These are phyloP conservation scores for Gasterosteus nipponicus DNA, from an alignment of 2,113 vertebrate genomes.

Conservation along the genomic window DNA sequence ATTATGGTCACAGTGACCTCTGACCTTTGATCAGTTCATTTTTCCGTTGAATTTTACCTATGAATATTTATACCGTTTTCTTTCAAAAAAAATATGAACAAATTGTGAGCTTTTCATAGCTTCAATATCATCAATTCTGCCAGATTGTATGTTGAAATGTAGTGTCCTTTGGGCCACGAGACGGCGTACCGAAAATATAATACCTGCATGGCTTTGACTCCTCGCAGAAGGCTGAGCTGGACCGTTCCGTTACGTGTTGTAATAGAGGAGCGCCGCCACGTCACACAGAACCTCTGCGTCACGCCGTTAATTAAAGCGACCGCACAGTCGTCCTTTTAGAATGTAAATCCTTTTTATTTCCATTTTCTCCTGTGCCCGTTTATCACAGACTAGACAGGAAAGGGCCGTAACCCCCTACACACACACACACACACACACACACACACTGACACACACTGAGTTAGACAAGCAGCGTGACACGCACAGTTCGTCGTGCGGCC, in stretches of 20 bases:
- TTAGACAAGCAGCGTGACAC: constrained; percentile 43
- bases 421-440: neutral
- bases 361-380: constrained; percentile 4
- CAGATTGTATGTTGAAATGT: too few species aligned
- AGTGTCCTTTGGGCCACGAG: too few species aligned
- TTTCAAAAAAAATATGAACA: too few species aligned
- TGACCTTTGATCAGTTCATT: too few species aligned
- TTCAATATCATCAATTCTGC: too few species aligned
- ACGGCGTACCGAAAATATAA: too few species aligned
- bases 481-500: constrained; percentile 7
- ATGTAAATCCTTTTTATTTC: constrained; percentile 15
- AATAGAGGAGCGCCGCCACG: neutral
- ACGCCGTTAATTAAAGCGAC: constrained; percentile 1
- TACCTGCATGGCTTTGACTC: too few species aligned
- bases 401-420: neutral
- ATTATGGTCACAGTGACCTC: too few species aligned
- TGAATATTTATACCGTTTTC: too few species aligned
- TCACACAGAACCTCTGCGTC: neutral
- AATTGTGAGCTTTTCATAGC: too few species aligned
- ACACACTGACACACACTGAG: constrained; percentile 11
- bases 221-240: too few species aligned
- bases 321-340: constrained; percentile 8
- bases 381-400: constrained; percentile 2
- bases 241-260: neutral
- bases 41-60: too few species aligned